Base-by-base conservation (phyloP, 2,797 vertebrate genomes). In the Malurus leucopterus region DNA sequence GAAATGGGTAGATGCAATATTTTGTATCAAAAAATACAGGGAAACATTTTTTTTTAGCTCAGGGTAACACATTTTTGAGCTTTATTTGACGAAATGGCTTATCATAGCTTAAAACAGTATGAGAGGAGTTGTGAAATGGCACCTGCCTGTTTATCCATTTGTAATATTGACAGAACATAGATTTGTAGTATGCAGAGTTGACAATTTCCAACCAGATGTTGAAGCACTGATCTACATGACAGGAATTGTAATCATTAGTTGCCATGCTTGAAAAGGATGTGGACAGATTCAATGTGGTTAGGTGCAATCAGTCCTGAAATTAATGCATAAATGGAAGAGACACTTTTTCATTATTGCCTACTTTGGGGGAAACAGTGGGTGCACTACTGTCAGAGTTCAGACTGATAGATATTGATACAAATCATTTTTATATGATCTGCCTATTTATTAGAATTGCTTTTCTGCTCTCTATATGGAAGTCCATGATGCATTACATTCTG, bases 401-500 rank as follows among this genome's bases (percentile, higher is more conserved):
- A 95, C 94, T 96, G 92, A 96, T 95, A 94, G 90, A 95, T 95
- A 95, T 95, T 91, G 94, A 92, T 94, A 94, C 93, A 94, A 95
- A 96, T 96, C 94, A 95, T 95, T 85, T 95, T 95, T 94, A 95
- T 96, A 94, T 95, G 95, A 91, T 87, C 87, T 94, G 90, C 78
- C 94, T 95, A 93, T 92, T 96, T 95, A 95, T 94, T 95, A 94
- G 92, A 96, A 96, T 94, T 93, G 92, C 91, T 95, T 96, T 93
- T 82, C 93, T 93, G 86, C 86, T 95, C 63, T 91, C 67, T 83
- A 24, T 88, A 59, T 93, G 93, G 83, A 91, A 91, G 68, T 71
- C 65, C 55, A 68, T 93, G 93, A 95, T 95, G 76, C 94, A 95
- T 94, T 95, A 61, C 86, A 46, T 90, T 93, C 79, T 85, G 80